Evolutionary conservation across 2,888 invertebrate species (phyloP), one percentile per base, ranked within the genome.

Genomic region (Dioctria rufipes): DNA sequence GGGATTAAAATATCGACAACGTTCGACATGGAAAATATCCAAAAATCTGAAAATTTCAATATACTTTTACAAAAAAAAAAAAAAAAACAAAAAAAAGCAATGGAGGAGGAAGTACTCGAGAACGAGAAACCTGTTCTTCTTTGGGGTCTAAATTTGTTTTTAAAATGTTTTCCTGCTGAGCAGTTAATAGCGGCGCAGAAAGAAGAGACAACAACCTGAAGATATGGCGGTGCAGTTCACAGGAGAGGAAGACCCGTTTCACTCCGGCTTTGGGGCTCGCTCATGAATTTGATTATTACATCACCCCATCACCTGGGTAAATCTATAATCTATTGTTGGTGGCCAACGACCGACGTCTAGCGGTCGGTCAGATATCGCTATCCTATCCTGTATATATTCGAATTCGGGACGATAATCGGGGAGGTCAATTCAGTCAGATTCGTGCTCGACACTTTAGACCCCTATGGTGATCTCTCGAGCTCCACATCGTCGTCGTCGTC

Each of bases 111-210:
- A 65, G 51, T 42, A 51, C 51, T 13, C 54, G 4, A 40, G 37
- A 42, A 79, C 54, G 4, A 40, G 37, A 42, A 79, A 79, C 79
- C 67, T 42, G 79, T 79, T 79, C 79, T 54, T n/a, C 25, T 77
- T 39, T 43, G 39, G 49, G 54, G 58, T 25, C 67, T 79, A 82
- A 82, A 82, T 81, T 82, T 82, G 81, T 82, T 82, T 82, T 82
- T 81, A 80, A 82, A 82, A 81, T 82, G 69, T 81, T 73, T 81
- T 82, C 82, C 81, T 80, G 82, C 82, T 82, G 82, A 80, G 82
- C 81, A 71, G 73, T 81, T 82, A 82, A 82, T 81, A 80, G 81
- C 80, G 78, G 82, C 81, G 82, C 81, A 80, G 82, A 82, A 81
- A 82, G 82, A 81, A 80, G 81, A 82, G 81, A 81, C 78, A 82